phyloP scores from a whole-genome alignment of 1,140 invertebrate genomes.

The Sarcophaga peregrina region DNA sequence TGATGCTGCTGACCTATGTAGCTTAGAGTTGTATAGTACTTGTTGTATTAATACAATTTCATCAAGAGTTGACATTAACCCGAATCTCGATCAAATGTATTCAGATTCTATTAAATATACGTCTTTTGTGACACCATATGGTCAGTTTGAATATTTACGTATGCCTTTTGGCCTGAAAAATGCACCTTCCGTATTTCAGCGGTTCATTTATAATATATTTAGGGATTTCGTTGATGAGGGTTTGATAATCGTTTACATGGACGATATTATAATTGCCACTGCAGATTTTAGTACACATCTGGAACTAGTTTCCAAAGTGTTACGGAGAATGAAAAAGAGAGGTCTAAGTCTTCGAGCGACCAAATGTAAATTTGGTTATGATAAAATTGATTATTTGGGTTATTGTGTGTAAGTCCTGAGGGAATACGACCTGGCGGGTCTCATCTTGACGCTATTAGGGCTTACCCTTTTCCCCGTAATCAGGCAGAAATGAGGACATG shows the following conservation, averaged over 20 bases:
- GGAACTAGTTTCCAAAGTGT: background rate
- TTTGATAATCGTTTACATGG: too few species aligned
- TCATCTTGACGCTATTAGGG: slow-evolving; percentile 4
- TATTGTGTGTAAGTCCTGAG: background rate
- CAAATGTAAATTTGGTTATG: slow-evolving; percentile 1
- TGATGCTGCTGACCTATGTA: slow-evolving; percentile 4
- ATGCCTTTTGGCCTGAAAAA: background rate
- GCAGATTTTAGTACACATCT: too few species aligned
- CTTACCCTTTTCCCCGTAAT: background rate
- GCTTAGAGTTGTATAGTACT: slow-evolving; percentile 4
- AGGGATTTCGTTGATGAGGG: too few species aligned
- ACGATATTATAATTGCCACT: too few species aligned
- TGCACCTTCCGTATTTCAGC: slow-evolving; percentile 3
- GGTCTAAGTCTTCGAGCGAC: background rate
- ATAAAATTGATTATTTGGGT: slow-evolving; percentile 3
- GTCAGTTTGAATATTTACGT: too few species aligned
- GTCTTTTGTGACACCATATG: too few species aligned
- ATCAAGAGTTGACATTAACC: too few species aligned
- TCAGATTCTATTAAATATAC: slow-evolving; percentile 31
- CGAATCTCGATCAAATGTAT: too few species aligned
- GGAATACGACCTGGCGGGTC: background rate
- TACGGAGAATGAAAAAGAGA: background rate
- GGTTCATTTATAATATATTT: background rate
- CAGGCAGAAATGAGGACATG: slow-evolving; percentile 6
- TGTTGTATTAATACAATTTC: background rate